Conservation (phyloP, 2,888 invertebrate genomes). For the Erebia aethiops region DNA sequence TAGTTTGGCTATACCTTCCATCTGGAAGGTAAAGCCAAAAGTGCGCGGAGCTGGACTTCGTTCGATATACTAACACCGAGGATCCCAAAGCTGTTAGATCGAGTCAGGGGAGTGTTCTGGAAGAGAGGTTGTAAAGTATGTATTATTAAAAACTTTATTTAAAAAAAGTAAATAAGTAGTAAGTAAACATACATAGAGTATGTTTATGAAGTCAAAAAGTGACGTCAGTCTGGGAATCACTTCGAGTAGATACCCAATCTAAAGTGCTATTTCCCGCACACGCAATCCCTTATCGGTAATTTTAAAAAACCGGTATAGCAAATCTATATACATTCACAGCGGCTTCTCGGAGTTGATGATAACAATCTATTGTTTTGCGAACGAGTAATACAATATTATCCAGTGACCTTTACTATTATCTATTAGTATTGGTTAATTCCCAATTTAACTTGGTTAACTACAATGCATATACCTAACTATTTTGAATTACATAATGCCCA, state of each 20-base stretch:
- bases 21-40: no score
- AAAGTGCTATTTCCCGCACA: not conserved
- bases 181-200: not conserved
- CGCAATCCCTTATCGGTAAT: not conserved
- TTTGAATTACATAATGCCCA: no score
- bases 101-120: no score
- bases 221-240: not conserved
- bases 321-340: not conserved
- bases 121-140: no score
- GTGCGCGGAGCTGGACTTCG: no score
- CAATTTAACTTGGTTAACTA: not conserved
- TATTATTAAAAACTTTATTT: no score
- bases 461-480: no score
- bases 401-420: not conserved
- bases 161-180: no score
- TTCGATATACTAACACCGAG: no score
- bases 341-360: slow-evolving; percentile 6
- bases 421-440: not conserved
- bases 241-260: not conserved
- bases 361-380: slow-evolving; percentile 14
- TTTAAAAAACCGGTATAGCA: not conserved
- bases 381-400: not conserved
- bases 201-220: no score
- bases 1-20: no score
- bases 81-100: no score